Evolutionary conservation across 2,113 vertebrate genomes (phyloP), one percentile per base, ranked within the genome.

Genomic region (Nothoprocta pentlandii): DNA sequence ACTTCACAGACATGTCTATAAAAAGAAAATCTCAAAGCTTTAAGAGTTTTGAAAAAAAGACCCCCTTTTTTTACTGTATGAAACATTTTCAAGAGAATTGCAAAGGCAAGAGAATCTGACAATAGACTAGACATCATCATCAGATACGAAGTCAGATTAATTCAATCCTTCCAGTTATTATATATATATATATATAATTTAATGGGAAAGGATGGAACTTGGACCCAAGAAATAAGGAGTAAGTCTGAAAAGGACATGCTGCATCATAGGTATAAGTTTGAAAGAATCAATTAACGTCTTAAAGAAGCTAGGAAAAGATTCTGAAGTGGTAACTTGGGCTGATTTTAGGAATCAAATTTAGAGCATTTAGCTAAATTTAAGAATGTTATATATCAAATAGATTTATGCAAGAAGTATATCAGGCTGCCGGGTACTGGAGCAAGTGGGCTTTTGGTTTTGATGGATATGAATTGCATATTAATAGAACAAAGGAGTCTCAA

Each of bases 391-490:
- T 59, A 75, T 83, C 30, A 30, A 41, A 56, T 21, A 87, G 63
- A 28, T 80, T 54, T 53, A 15, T 69, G 63, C 32, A 69, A 51
- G 17, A 49, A 51, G 6, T 23, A 36, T 20, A 63, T 46, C 71
- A 46, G 53, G 14, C 8, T 93, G 30, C 44, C 67, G 56, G 34
- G 12, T 34, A 34, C 16, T n/a, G 34, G 47, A 47, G 26, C 2
- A 1, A 9, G 20, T 4, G 15, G 7, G 32, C 58, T 47, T 91
- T 77, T 0, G 0, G 3, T 54, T 74, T 42, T 20, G 25, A 14
- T 49, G 30, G 19, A n/a, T 34, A 36, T 3, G 20, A 34, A 23
- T 71, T 47, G 39, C 12, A 41, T 11, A 7, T 22, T 70, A 75
- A 82, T 21, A 34, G 30, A 77, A 61, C 16, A 7, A 17, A 14